These are phyloP conservation scores for Tiliacea aurago DNA, from an alignment of 2,888 invertebrate genomes.

Conservation along the genomic window DNA sequence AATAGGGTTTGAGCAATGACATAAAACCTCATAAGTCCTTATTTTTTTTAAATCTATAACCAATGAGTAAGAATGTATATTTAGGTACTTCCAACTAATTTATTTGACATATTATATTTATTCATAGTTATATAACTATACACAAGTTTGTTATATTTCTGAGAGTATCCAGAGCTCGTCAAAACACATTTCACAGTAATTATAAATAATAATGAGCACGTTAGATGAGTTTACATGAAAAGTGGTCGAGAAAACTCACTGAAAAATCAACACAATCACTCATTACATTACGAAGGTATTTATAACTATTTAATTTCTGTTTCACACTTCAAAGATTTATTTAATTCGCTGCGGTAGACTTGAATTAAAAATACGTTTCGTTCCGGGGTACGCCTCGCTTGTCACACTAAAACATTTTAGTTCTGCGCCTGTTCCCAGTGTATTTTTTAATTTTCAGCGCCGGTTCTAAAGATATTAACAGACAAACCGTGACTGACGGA, in stretches of 20 bases:
- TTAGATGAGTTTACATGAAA: not conserved
- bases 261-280: constrained; percentile 47
- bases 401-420: constrained; percentile 76
- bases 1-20: not conserved
- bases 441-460: constrained; percentile 71
- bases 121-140: not conserved
- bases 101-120: constrained; percentile 3
- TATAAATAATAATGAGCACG: constrained; percentile 32
- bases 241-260: constrained; percentile 7
- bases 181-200: constrained; percentile 20
- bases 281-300: constrained; percentile 49
- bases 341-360: constrained; percentile 73
- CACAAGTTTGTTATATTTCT: constrained; percentile 6
- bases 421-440: constrained; percentile 74
- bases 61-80: not conserved
- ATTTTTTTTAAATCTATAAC: too few species aligned
- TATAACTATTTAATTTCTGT: constrained; percentile 60
- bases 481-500: constrained; percentile 70
- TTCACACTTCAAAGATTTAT: constrained; percentile 71
- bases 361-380: constrained; percentile 75
- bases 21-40: not conserved
- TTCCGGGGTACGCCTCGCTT: constrained; percentile 67
- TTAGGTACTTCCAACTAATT: not conserved
- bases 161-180: not conserved
- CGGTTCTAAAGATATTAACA: constrained; percentile 70